A percentile compares a stretch with the other conserved stretches of the same genome.
These are phyloP conservation scores for Drosophila niveifrons DNA, from an alignment of 2,888 invertebrate genomes.

Conservation along the genomic window DNA sequence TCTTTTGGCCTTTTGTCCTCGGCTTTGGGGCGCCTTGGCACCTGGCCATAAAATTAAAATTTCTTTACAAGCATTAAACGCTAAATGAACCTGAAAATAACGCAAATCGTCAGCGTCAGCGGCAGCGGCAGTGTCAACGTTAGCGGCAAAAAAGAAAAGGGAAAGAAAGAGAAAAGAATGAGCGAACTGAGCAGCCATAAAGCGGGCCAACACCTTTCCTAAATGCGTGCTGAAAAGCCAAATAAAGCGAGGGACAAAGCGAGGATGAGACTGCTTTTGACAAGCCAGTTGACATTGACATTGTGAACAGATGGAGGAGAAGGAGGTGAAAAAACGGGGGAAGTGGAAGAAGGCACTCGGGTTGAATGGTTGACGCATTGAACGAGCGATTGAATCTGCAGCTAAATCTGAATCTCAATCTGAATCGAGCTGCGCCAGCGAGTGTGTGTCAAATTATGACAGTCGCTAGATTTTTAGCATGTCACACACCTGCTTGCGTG, in stretches of 20 bases:
- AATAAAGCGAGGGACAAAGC: not conserved
- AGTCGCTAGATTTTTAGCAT: slow-evolving; percentile 57
- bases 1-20: slow-evolving; percentile 21
- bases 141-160: slow-evolving; percentile 10
- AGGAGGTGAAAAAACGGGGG: not conserved
- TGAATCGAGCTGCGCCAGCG: slow-evolving; percentile 36
- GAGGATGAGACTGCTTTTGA: slow-evolving; percentile 1
- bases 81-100: slow-evolving; percentile 84
- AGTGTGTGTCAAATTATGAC: slow-evolving; percentile 70
- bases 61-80: slow-evolving; percentile 81
- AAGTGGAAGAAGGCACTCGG: slow-evolving; percentile 11
- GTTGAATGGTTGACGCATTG: slow-evolving; percentile 60
- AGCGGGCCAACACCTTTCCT: slow-evolving; percentile 51
- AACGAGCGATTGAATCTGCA: slow-evolving; percentile 67
- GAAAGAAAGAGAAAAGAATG: slow-evolving; percentile 19
- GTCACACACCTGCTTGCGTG: slow-evolving; percentile 37
- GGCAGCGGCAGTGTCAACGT: slow-evolving; percentile 24
- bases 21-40: slow-evolving; percentile 55
- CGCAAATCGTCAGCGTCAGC: slow-evolving; percentile 68
- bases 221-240: slow-evolving; percentile 5
- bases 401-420: slow-evolving; percentile 41
- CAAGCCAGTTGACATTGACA: slow-evolving; percentile 62
- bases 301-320: slow-evolving; percentile 17
- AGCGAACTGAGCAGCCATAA: slow-evolving; percentile 56
- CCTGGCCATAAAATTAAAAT: slow-evolving; percentile 81